Percentiles rank a stretch among this genome's conserved stretches.
Evolutionary conservation across 1,140 invertebrate species (phyloP).

Genomic region (Uloborus diversus): DNA sequence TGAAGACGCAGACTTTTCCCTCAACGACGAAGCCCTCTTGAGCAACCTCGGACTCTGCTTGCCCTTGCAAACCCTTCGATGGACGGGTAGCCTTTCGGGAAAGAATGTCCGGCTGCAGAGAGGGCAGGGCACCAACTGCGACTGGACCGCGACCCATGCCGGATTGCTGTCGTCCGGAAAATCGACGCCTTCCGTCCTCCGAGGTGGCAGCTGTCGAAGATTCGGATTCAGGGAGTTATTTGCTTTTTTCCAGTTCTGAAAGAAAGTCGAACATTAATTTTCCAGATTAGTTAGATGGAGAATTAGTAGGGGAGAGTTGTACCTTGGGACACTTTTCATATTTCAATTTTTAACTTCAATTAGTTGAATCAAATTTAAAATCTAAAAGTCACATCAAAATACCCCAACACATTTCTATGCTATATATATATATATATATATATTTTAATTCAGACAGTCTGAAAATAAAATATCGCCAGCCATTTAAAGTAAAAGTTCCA

Average conservation of each 20-base stretch:
- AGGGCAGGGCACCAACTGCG: conserved; percentile 66
- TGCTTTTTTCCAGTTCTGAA: conserved; percentile 76
- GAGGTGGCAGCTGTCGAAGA: conserved; percentile 70
- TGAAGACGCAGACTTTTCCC: conserved; percentile 28
- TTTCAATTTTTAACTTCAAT: no score
- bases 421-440: no score
- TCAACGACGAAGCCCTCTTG: conserved; percentile 25
- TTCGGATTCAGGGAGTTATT: conserved; percentile 72
- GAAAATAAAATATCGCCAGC: no score
- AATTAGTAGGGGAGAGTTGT: no score
- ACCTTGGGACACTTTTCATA: no score
- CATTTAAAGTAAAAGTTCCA: no score
- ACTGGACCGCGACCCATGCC: conserved; percentile 71
- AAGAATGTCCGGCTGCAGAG: conserved; percentile 68
- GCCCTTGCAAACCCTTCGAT: conserved; percentile 66
- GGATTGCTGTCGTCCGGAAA: conserved; percentile 62
- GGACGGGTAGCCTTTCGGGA: conserved; percentile 67
- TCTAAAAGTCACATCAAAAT: no score
- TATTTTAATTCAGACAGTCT: no score
- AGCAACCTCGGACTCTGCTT: conserved; percentile 9
- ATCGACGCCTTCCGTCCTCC: conserved; percentile 69
- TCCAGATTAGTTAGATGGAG: no score
- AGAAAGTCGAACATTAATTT: neutral
- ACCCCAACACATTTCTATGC: no score
- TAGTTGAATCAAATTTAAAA: no score